Percentiles rank a stretch among this genome's conserved stretches.
phyloP scores from a whole-genome alignment of 2,113 vertebrate genomes.

The Actenoides hombroni region DNA sequence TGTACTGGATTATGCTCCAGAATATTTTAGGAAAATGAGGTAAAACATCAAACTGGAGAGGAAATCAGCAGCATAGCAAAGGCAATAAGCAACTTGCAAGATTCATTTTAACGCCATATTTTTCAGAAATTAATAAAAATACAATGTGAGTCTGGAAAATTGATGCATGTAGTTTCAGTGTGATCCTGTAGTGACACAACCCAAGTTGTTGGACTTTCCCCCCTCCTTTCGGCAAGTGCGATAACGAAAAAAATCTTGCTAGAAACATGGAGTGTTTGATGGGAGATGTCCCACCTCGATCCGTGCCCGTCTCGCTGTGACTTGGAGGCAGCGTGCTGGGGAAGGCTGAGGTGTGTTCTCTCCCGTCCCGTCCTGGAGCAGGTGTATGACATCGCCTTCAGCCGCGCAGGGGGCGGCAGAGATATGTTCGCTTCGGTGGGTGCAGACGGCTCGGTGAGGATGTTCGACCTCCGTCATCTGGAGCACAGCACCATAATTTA shows the following conservation, averaged over 20 bases:
- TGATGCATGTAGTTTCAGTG: fast-evolving
- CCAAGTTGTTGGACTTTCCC: too few relatives aligned
- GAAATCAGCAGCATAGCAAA: neutral
- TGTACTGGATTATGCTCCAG: neutral
- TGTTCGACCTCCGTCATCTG: slow-evolving; percentile 96
- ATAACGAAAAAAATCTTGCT: neutral
- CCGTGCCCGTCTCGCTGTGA: neutral
- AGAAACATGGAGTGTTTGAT: neutral
- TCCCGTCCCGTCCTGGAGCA: slow-evolving; percentile 50
- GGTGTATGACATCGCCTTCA: slow-evolving; percentile 99
- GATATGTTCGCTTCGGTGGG: slow-evolving; percentile 99
- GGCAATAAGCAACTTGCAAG: neutral
- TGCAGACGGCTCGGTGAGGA: slow-evolving; percentile 93
- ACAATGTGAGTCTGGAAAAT: neutral
- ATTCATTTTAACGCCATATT: neutral
- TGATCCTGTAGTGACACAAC: neutral
- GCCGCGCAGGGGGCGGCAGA: slow-evolving; percentile 92
- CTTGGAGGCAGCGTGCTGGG: neutral
- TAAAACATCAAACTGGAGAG: neutral
- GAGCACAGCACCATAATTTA: slow-evolving; percentile 99
- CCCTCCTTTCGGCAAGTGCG: neutral
- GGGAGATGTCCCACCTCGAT: fast-evolving
- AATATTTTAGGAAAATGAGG: neutral
- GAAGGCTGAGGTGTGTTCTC: neutral
- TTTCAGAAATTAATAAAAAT: neutral